Evolutionary conservation across 2,113 vertebrate genomes (phyloP).

Genomic region (Thomomys bottae): DNA sequence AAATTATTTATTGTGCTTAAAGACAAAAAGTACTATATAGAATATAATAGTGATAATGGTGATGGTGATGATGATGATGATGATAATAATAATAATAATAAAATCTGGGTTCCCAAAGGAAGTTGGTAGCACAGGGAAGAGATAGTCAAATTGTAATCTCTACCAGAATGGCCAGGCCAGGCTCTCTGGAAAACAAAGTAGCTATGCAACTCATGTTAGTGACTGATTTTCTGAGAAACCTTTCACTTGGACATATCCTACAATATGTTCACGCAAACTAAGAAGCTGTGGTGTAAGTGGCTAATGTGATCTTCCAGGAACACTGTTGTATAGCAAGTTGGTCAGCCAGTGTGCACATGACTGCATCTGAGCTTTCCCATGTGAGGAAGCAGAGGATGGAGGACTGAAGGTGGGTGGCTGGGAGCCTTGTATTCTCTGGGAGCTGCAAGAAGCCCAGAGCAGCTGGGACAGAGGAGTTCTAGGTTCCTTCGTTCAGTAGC

Average conservation of each 20-base stretch:
- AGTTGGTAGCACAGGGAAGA: background rate
- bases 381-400: background rate
- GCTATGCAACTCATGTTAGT: rapidly evolving
- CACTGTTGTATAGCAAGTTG: background rate
- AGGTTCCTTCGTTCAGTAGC: background rate
- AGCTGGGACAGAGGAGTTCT: background rate
- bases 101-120: background rate
- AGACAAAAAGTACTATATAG: background rate
- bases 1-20: background rate
- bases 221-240: background rate
- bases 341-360: too few species aligned
- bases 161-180: background rate
- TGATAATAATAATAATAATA: too few species aligned
- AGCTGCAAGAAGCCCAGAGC: too few species aligned
- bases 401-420: background rate
- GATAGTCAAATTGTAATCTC: background rate
- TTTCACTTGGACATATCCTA: background rate
- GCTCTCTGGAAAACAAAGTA: background rate
- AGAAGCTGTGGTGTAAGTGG: background rate
- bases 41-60: background rate
- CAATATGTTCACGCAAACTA: too few species aligned
- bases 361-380: background rate
- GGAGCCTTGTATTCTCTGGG: too few species aligned
- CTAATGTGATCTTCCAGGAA: too few species aligned
- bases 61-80: too few species aligned